Percentiles rank a stretch among this genome's conserved stretches.
Conservation (phyloP, 2,888 invertebrate genomes). For the Alsophila aescularia region DNA sequence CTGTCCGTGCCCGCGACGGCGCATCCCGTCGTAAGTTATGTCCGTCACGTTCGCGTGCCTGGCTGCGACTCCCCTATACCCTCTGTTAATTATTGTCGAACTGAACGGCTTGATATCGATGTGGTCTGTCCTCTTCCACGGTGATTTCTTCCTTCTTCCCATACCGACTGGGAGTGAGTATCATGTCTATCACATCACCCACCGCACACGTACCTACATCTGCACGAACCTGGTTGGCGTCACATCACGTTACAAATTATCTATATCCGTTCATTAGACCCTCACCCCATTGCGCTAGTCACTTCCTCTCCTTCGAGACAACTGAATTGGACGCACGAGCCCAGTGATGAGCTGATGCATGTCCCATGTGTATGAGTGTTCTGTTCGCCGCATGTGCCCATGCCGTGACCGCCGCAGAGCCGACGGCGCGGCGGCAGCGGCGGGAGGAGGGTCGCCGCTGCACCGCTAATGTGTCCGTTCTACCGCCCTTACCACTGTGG, state of each 20-base stretch:
- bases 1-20: constrained; percentile 92
- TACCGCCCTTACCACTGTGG: constrained; percentile 25
- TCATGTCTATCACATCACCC: constrained; percentile 63
- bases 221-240: constrained; percentile 73
- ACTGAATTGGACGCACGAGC: constrained; percentile 47
- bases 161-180: constrained; percentile 69
- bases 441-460: constrained; percentile 15
- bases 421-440: constrained; percentile 33
- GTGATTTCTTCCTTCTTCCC: constrained; percentile 70
- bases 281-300: constrained; percentile 65
- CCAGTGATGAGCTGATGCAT: constrained; percentile 49
- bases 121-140: constrained; percentile 71
- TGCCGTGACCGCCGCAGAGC: neutral
- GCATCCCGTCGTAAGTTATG: constrained; percentile 87
- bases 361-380: constrained; percentile 40
- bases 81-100: constrained; percentile 69
- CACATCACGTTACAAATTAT: constrained; percentile 53
- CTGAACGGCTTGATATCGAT: constrained; percentile 70
- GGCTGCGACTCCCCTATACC: constrained; percentile 63
- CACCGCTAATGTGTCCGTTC: neutral
- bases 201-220: constrained; percentile 58
- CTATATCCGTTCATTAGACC: constrained; percentile 63
- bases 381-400: constrained; percentile 22
- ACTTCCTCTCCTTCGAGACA: constrained; percentile 54
- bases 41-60: constrained; percentile 61